Evolutionary conservation across 1,140 invertebrate genomes (phyloP).

Genomic region (Heliothis subflexa): DNA sequence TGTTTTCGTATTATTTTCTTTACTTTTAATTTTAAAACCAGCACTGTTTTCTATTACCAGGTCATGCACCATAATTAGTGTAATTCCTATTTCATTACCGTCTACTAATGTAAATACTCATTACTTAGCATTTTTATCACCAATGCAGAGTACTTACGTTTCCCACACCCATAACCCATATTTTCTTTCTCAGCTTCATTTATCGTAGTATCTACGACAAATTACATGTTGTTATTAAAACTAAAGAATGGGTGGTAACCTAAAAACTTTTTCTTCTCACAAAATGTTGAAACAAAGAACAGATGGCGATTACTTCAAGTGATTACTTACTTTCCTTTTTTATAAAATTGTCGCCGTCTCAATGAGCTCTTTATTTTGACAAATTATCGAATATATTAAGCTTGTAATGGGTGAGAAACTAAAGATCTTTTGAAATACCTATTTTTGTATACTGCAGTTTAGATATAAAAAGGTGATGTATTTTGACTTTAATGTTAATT

Average conservation of each 20-base stretch:
- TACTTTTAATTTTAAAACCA: too few relatives aligned
- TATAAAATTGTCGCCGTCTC: background rate
- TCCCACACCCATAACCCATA: background rate
- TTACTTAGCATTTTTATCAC: background rate
- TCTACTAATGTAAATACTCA: background rate
- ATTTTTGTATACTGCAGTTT: background rate
- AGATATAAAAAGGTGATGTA: background rate
- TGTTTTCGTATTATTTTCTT: too few relatives aligned
- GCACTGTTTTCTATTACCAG: background rate
- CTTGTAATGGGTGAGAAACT: background rate
- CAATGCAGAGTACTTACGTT: background rate
- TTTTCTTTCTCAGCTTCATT: constrained; percentile 19
- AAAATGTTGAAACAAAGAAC: constrained; percentile 25
- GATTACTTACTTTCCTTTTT: constrained; percentile 23
- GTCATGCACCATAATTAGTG: background rate
- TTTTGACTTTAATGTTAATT: background rate
- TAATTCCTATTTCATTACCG: background rate
- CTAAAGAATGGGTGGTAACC: background rate
- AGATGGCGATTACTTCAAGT: background rate
- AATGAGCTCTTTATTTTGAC: constrained; percentile 22
- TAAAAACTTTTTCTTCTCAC: constrained; percentile 28
- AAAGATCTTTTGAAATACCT: background rate
- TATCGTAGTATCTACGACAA: constrained; percentile 19
- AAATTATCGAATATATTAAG: constrained; percentile 8
- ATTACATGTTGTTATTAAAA: constrained; percentile 15